phyloP scores from a whole-genome alignment of 2,113 vertebrate species.

The Bos taurus region ARS-UCD2.0 NC_037339.1:18806501-18807000 shows the following conservation, averaged over 20 bases:
- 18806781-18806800: neutral
- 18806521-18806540: neutral
- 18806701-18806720: neutral
- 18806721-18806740: neutral
- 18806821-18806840: slow-evolving; percentile 11
- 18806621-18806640: neutral
- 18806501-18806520: neutral
- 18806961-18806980: neutral
- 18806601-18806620: neutral
- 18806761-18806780: neutral
- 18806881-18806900: neutral
- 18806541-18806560: neutral
- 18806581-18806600: neutral
- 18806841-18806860: neutral
- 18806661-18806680: neutral
- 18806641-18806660: neutral
- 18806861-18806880: neutral
- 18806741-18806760: neutral
- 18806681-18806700: neutral
- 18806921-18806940: neutral
- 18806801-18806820: neutral
- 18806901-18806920: slow-evolving; percentile 8
- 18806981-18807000: neutral
- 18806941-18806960: neutral
- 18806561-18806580: neutral